phyloP scores from a whole-genome alignment of 2,113 vertebrate genomes.

The Gadus macrocephalus region DNA sequence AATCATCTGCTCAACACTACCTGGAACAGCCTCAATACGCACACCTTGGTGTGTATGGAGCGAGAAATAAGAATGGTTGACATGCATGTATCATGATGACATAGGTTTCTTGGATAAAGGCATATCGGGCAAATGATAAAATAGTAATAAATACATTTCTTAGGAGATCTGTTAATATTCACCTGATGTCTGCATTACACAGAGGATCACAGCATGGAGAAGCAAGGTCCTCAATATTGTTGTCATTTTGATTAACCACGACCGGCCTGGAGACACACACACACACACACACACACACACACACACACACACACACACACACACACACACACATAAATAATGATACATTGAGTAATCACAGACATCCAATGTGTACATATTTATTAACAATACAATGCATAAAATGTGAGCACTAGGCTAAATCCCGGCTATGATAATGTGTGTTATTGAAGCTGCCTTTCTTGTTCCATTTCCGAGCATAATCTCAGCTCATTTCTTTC shows the following conservation, averaged over 20 bases:
- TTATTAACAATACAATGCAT: no score
- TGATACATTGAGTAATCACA: no score
- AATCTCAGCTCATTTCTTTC: no score
- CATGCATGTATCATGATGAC: no score
- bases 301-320: neutral
- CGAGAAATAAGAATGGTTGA: neutral
- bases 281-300: neutral
- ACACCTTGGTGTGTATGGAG: conserved; percentile 36
- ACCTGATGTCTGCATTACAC: conserved; percentile 37
- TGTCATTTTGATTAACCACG: conserved; percentile 36
- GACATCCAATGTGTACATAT: no score
- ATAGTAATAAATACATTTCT: neutral
- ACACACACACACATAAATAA: no score
- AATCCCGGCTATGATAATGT: no score
- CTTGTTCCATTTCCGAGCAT: no score
- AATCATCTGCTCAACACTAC: conserved; percentile 35
- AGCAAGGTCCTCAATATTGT: conserved; percentile 8
- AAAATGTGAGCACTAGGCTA: no score
- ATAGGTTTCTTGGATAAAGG: no score
- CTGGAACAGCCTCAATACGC: conserved; percentile 43
- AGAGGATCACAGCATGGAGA: conserved; percentile 38
- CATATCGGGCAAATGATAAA: neutral
- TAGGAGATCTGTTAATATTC: neutral
- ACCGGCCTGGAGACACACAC: conserved; percentile 13
- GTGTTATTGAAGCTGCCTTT: no score